These are phyloP conservation scores for Bradypodion pumilum DNA, from an alignment of 2,797 vertebrate species.

Conservation along the genomic window DNA sequence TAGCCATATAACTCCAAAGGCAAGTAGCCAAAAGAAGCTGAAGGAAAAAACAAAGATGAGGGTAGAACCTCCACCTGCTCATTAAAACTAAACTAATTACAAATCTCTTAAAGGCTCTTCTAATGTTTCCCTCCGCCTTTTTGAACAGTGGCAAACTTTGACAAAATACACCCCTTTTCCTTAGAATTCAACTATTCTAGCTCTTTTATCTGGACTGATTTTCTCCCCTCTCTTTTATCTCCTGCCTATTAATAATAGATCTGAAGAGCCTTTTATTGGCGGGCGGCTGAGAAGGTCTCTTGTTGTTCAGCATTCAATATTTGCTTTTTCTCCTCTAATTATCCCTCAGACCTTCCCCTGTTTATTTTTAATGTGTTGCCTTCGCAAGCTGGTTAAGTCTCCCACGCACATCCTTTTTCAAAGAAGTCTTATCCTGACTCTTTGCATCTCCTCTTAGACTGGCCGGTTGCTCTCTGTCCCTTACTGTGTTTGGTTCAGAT, in stretches of 20 bases:
- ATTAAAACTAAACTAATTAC: not conserved
- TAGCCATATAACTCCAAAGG: not conserved
- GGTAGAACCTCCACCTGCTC: not conserved
- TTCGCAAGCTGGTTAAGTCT: not conserved
- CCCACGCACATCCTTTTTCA: not conserved
- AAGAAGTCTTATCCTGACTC: not conserved
- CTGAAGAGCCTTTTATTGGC: constrained; percentile 13
- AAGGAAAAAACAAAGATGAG: not conserved
- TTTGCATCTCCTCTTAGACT: not conserved
- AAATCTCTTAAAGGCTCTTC: not conserved
- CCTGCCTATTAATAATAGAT: constrained; percentile 41
- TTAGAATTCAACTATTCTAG: not conserved
- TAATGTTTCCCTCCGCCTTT: not conserved
- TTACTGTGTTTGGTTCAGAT: not conserved
- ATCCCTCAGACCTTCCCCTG: not conserved
- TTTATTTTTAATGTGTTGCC: constrained; percentile 5
- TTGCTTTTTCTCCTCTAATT: constrained; percentile 35
- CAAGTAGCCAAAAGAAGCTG: not conserved
- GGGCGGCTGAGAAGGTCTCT: not conserved
- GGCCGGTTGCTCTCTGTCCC: no score
- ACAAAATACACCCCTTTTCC: not conserved
- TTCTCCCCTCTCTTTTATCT: constrained; percentile 12
- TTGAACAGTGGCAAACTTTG: not conserved
- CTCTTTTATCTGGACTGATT: not conserved
- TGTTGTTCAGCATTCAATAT: constrained; percentile 3